Percentiles rank a stretch among this genome's conserved stretches.
Evolutionary conservation across 2,888 invertebrate genomes (phyloP).

Genomic region (Aphodius granarius): DNA sequence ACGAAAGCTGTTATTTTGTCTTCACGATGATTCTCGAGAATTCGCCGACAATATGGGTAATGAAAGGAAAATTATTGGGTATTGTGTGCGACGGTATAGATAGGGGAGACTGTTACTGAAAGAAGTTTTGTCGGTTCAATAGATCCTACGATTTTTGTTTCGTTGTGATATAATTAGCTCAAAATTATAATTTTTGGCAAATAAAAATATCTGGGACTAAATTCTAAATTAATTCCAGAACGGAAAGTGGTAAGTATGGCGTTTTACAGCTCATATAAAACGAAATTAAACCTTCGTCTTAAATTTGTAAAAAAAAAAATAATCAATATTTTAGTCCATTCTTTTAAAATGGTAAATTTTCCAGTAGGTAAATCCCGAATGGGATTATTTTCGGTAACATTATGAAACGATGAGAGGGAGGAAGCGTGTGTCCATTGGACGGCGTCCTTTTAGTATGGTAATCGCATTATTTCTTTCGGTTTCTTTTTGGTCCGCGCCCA

Average conservation of each 20-base stretch:
- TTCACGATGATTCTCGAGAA: not conserved
- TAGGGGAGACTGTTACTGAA: not conserved
- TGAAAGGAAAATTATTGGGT: conserved; percentile 54
- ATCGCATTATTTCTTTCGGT: not conserved
- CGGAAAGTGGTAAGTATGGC: no score
- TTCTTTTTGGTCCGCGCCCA: not conserved
- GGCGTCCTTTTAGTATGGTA: not conserved
- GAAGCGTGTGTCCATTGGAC: not conserved
- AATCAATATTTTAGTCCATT: no score
- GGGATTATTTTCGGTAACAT: not conserved
- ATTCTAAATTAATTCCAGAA: no score
- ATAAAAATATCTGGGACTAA: no score
- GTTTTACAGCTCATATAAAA: no score
- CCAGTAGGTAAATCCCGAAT: not conserved
- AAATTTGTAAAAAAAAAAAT: no score
- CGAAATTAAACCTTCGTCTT: no score
- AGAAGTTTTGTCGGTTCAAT: not conserved
- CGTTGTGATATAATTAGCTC: no score
- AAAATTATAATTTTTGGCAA: no score
- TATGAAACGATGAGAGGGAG: not conserved
- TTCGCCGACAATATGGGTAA: conserved; percentile 51
- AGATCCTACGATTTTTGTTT: not conserved
- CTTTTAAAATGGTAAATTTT: no score
- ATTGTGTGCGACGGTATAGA: conserved; percentile 41
- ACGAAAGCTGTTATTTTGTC: not conserved